Percentiles rank a stretch among this genome's conserved stretches.
These are phyloP conservation scores for Heteractis magnifica DNA, from an alignment of 92 coral and sea anemone species.

Conservation along the genomic window DNA sequence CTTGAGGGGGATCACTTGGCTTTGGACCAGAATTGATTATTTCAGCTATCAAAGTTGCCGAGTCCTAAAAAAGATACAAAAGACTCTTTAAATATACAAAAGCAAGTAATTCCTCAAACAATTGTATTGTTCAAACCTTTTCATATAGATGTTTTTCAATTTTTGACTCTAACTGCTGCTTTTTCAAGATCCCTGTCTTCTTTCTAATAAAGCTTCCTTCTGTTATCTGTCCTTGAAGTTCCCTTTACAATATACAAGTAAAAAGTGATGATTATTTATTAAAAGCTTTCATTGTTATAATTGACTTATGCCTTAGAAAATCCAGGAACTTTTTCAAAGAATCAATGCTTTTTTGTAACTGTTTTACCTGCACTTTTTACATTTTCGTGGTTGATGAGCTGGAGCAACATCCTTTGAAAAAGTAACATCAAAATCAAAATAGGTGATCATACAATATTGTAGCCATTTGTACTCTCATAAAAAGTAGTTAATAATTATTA, in stretches of 20 bases:
- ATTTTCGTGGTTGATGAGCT: constrained; percentile 48
- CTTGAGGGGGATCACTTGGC: constrained; percentile 58
- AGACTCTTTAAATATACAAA: neutral
- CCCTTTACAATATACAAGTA: constrained; percentile 11
- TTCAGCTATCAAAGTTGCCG: constrained; percentile 61
- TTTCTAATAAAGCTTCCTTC: constrained; percentile 50
- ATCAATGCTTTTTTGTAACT: neutral
- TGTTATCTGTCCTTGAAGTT: constrained; percentile 43
- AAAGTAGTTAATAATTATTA: too few relatives aligned
- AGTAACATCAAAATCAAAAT: neutral
- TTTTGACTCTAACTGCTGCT: neutral
- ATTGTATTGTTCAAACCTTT: neutral
- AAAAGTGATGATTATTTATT: neutral
- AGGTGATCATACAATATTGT: neutral
- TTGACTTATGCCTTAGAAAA: too few relatives aligned
- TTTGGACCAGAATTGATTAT: constrained; percentile 71
- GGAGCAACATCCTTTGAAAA: constrained; percentile 36
- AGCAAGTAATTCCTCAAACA: neutral
- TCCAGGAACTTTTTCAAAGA: neutral
- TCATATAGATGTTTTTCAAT: constrained; percentile 1
- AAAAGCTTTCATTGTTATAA: too few relatives aligned
- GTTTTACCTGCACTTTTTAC: constrained; percentile 57
- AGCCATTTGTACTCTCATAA: neutral
- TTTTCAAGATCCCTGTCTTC: neutral
- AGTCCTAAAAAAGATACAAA: constrained; percentile 40